These are phyloP conservation scores for Anorthoa munda DNA, from an alignment of 2,888 invertebrate species.

Conservation along the genomic window DNA sequence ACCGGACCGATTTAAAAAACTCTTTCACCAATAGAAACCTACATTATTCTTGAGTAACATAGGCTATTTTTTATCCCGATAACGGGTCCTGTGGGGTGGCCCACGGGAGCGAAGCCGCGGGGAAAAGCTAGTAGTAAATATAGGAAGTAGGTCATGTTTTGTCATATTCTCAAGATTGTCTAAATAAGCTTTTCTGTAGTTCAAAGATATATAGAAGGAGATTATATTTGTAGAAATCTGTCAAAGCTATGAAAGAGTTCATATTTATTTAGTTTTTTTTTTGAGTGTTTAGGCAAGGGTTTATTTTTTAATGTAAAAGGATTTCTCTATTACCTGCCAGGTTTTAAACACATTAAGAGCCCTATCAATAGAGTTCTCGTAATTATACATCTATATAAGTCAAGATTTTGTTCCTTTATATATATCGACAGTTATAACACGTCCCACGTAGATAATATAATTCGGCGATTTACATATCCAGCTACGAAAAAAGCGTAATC, in stretches of 20 bases:
- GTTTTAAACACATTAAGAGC: neutral
- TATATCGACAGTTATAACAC: slow-evolving; percentile 26
- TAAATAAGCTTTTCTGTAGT: neutral
- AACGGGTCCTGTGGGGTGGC: no score
- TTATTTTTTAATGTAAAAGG: no score
- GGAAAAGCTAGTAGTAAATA: no score
- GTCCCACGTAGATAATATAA: slow-evolving; percentile 40
- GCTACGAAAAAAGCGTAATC: slow-evolving; percentile 45
- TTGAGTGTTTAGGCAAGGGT: neutral
- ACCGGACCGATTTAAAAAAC: no score
- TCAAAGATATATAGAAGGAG: neutral
- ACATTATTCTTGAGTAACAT: no score
- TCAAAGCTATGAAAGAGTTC: neutral
- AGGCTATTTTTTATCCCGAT: no score
- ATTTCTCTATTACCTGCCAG: neutral
- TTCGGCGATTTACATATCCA: slow-evolving; percentile 56
- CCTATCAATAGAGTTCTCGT: neutral
- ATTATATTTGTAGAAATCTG: neutral
- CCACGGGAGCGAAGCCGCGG: no score
- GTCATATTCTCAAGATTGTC: neutral
- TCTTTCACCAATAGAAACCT: no score
- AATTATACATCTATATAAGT: neutral
- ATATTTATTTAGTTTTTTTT: neutral
- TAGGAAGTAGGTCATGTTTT: no score
- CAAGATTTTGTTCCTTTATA: neutral